phyloP scores from a whole-genome alignment of 2,797 vertebrate species.

The Eospalax fontanierii region DNA sequence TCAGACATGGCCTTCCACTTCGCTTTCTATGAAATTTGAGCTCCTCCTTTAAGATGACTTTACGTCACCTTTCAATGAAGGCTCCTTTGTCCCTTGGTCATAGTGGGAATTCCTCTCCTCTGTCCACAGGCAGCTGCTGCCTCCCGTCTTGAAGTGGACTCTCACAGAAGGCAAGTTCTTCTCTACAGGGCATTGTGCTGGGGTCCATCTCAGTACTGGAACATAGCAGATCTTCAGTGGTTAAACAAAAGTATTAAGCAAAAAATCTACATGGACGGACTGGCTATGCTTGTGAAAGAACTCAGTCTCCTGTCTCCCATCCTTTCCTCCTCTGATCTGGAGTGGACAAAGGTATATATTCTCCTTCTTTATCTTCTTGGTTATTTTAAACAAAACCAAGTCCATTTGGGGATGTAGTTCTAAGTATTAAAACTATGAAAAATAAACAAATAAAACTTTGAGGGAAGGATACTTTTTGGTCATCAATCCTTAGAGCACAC shows the following conservation, averaged over 20 bases:
- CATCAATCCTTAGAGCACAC: background rate
- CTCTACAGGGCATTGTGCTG: background rate
- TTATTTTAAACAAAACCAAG: background rate
- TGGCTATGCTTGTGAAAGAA: background rate
- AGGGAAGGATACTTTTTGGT: background rate
- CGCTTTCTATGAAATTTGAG: background rate
- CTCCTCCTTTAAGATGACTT: background rate
- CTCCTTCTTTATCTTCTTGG: background rate
- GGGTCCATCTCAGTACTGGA: background rate
- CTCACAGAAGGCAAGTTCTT: background rate
- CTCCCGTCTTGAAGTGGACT: background rate
- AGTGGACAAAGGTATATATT: background rate
- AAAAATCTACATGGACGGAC: background rate
- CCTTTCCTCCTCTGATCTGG: background rate
- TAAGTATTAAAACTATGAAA: background rate
- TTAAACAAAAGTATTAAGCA: background rate
- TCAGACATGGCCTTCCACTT: background rate
- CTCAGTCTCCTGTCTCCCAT: background rate
- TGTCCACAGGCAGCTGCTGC: background rate
- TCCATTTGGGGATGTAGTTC: background rate
- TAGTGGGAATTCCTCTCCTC: background rate
- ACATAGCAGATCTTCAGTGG: background rate
- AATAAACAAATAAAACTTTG: background rate
- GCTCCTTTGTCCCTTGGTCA: background rate
- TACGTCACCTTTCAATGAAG: background rate